phyloP scores from a whole-genome alignment of 2,888 invertebrate species.

The Electrophaes corylata region DNA sequence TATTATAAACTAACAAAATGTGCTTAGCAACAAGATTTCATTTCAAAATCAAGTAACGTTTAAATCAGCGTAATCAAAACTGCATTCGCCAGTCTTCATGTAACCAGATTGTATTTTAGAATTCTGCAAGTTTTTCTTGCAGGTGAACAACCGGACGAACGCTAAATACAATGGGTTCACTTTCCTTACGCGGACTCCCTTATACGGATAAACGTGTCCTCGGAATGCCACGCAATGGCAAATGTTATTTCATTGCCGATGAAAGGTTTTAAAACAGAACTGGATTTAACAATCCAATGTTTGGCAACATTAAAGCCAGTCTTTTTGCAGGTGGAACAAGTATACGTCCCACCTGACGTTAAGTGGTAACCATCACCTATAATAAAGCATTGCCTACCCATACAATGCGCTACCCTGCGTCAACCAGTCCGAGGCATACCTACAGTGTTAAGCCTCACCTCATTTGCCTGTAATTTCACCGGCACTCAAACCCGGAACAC shows the following conservation, averaged over 20 bases:
- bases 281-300: slow-evolving; percentile 8
- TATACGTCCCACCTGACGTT: no score
- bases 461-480: no score
- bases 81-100: slow-evolving; percentile 17
- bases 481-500: no score
- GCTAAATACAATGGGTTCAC: slow-evolving; percentile 70
- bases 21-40: not conserved
- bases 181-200: slow-evolving; percentile 67
- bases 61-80: not conserved
- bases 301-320: slow-evolving; percentile 19
- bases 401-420: no score
- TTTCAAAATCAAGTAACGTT: slow-evolving; percentile 4
- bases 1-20: no score
- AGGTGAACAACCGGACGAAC: slow-evolving; percentile 65
- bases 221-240: slow-evolving; percentile 23
- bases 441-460: no score
- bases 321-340: no score
- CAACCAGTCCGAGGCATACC: no score
- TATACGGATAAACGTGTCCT: slow-evolving; percentile 32
- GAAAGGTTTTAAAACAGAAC: slow-evolving; percentile 22
- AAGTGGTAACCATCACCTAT: no score
- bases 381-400: no score
- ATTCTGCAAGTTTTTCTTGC: slow-evolving; percentile 66
- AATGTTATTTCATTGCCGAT: slow-evolving; percentile 14
- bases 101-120: slow-evolving; percentile 44